These are phyloP conservation scores for Procavia capensis DNA, from an alignment of 2,113 vertebrate genomes.

Conservation along the genomic window DNA sequence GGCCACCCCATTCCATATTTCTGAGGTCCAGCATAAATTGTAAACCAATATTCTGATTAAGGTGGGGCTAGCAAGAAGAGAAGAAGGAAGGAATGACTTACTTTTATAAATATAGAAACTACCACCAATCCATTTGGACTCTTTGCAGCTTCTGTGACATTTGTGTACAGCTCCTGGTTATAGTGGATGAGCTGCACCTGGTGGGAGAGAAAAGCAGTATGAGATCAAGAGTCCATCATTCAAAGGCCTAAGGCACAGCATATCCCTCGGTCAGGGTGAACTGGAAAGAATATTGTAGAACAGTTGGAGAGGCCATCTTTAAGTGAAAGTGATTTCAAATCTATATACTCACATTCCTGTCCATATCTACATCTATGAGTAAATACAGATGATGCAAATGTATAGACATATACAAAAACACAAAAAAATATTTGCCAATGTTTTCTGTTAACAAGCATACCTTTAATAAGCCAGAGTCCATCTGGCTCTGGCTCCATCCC, in stretches of 20 bases:
- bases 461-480: conserved; percentile 77
- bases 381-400: not conserved
- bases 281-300: not conserved
- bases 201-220: conserved; percentile 58
- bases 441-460: conserved; percentile 50
- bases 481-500: conserved; percentile 74
- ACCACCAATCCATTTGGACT: conserved; percentile 99
- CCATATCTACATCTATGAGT: too few species aligned
- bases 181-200: conserved; percentile 99
- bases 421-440: conserved; percentile 36
- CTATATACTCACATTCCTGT: too few species aligned
- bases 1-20: not conserved
- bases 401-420: not conserved
- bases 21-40: not conserved
- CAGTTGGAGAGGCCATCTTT: not conserved
- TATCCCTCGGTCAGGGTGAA: not conserved
- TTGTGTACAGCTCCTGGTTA: conserved; percentile 98
- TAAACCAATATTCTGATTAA: not conserved
- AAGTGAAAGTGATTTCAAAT: conserved; percentile 29
- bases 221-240: conserved; percentile 20
- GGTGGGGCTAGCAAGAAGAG: not conserved
- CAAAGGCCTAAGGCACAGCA: not conserved
- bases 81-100: conserved; percentile 85
- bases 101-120: conserved; percentile 99
- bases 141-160: conserved; percentile 98